These are phyloP conservation scores for Pollicipes pollicipes DNA, from an alignment of 1,140 invertebrate genomes.

Conservation along the genomic window DNA sequence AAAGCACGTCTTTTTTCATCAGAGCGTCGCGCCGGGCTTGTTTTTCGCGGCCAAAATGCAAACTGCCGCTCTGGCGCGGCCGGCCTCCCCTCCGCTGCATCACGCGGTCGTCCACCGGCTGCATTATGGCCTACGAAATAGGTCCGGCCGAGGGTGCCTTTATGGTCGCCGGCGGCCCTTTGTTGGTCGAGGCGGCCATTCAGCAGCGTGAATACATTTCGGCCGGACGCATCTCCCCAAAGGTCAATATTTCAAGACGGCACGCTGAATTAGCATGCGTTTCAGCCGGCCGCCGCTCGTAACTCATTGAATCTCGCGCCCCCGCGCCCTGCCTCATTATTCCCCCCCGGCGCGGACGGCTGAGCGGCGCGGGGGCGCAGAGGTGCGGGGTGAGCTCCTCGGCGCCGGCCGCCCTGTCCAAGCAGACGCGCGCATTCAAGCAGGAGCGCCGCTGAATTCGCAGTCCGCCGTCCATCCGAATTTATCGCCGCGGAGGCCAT, in stretches of 20 bases:
- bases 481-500: slow-evolving; percentile 1
- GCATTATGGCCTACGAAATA: not conserved
- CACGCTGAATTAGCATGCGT: not conserved
- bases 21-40: too few relatives aligned
- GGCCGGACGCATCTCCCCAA: not conserved
- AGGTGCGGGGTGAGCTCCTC: too few relatives aligned
- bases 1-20: too few relatives aligned
- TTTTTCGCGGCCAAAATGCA: not conserved
- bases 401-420: not conserved
- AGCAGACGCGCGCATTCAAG: not conserved
- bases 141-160: not conserved
- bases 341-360: too few relatives aligned
- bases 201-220: not conserved
- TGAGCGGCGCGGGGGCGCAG: not conserved
- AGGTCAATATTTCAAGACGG: slow-evolving; percentile 1
- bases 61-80: not conserved
- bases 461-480: not conserved
- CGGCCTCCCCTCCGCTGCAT: not conserved
- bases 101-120: not conserved
- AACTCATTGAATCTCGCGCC: not conserved
- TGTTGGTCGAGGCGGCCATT: not conserved
- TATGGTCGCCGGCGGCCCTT: not conserved
- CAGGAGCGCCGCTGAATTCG: not conserved
- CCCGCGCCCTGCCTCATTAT: not conserved
- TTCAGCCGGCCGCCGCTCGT: not conserved